Conservation (phyloP, 2,888 invertebrate genomes). For the Neoscelio sp. region DNA sequence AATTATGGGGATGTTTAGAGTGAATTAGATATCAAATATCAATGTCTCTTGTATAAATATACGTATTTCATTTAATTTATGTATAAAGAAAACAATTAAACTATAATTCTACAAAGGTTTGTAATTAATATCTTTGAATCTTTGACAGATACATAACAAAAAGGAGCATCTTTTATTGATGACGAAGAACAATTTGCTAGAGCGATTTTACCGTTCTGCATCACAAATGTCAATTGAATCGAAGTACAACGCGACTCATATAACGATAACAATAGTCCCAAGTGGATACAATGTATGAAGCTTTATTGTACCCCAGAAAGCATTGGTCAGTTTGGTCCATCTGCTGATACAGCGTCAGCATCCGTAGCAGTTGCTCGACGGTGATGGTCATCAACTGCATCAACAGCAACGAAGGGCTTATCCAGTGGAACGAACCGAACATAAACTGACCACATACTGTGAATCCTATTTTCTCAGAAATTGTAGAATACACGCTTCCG, state of each 20-base stretch:
- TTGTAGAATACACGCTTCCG: conserved; percentile 27
- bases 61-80: no score
- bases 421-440: conserved; percentile 62
- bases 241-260: conserved; percentile 66
- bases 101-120: no score
- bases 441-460: conserved; percentile 67
- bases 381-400: conserved; percentile 75
- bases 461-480: conserved; percentile 65
- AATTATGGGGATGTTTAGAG: no score
- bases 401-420: conserved; percentile 72
- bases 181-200: conserved; percentile 56
- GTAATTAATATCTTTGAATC: neutral
- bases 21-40: no score
- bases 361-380: conserved; percentile 66
- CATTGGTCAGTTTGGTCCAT: conserved; percentile 81
- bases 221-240: conserved; percentile 66
- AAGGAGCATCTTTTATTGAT: conserved; percentile 21
- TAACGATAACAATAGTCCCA: conserved; percentile 73
- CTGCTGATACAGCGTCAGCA: conserved; percentile 80
- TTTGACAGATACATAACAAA: neutral
- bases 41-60: no score
- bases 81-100: no score
- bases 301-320: conserved; percentile 81
- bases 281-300: conserved; percentile 78
- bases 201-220: conserved; percentile 47